A percentile compares a stretch with the other conserved stretches of the same genome.
These are phyloP conservation scores for Prostheceraeus crozeri DNA, from an alignment of 2,888 invertebrate genomes.

Conservation along the genomic window DNA sequence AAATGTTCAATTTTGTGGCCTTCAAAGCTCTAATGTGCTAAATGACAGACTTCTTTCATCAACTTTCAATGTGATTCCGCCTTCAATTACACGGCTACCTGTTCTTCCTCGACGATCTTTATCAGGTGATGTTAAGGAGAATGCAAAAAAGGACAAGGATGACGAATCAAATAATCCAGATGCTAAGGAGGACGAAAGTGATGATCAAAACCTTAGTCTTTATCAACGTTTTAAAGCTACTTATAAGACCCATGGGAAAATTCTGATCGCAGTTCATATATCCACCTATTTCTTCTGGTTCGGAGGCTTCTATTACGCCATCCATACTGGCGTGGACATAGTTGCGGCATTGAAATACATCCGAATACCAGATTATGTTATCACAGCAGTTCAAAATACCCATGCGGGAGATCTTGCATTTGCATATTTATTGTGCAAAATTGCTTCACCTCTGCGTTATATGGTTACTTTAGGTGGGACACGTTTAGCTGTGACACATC, in stretches of 20 bases:
- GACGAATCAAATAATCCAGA: too few species aligned
- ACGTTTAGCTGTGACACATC: slow-evolving; percentile 72
- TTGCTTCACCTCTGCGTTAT: slow-evolving; percentile 80
- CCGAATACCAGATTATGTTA: slow-evolving; percentile 70
- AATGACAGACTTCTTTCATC: too few species aligned
- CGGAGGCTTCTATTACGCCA: slow-evolving; percentile 74
- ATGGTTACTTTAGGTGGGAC: slow-evolving; percentile 84
- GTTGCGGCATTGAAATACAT: slow-evolving; percentile 68
- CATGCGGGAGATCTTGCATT: slow-evolving; percentile 79
- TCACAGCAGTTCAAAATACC: slow-evolving; percentile 69
- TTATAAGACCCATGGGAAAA: slow-evolving; percentile 93
- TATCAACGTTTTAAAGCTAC: slow-evolving; percentile 78
- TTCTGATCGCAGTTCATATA: slow-evolving; percentile 82
- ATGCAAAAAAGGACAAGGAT: too few species aligned
- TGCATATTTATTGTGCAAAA: slow-evolving; percentile 83
- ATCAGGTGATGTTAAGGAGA: too few species aligned
- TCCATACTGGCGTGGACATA: slow-evolving; percentile 85
- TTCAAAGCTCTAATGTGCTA: too few species aligned
- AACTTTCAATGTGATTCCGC: too few species aligned
- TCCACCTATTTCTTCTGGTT: slow-evolving; percentile 81
- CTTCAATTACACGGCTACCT: too few species aligned
- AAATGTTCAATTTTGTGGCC: too few species aligned
- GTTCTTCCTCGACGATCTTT: too few species aligned
- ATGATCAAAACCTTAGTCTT: slow-evolving; percentile 61
- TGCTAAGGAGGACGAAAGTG: too few species aligned